Conservation (phyloP, 2,797 vertebrate genomes). For the Gadopsis bispinosus region DNA sequence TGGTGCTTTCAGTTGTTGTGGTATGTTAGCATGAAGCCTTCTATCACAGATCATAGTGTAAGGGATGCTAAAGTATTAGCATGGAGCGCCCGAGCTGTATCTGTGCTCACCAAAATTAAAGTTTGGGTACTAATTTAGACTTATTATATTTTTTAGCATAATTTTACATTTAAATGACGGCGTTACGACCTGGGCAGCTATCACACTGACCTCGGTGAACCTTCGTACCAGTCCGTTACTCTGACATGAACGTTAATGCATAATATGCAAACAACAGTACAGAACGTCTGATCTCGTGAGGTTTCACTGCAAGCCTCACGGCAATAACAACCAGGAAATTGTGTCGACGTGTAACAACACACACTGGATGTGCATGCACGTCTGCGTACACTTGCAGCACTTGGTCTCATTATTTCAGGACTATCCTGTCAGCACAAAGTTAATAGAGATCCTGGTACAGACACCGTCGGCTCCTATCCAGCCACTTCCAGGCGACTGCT, state of each 20-base stretch:
- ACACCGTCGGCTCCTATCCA: constrained; percentile 3
- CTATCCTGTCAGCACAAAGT: constrained; percentile 26
- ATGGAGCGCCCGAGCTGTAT: not conserved
- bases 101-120: not conserved
- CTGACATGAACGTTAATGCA: not conserved
- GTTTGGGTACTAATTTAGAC: not conserved
- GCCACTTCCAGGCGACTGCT: not conserved
- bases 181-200: not conserved
- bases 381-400: constrained; percentile 9
- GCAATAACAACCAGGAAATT: constrained; percentile 7
- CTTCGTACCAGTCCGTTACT: not conserved
- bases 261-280: constrained; percentile 6
- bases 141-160: not conserved
- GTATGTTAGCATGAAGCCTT: not conserved
- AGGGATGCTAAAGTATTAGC: not conserved
- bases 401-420: constrained; percentile 39
- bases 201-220: constrained; percentile 1
- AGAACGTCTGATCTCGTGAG: constrained; percentile 19
- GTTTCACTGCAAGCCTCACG: constrained; percentile 9
- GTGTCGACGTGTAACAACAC: not conserved
- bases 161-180: not conserved
- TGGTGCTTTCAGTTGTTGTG: too few species aligned
- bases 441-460: constrained; percentile 34
- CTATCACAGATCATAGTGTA: not conserved
- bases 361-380: not conserved